Evolutionary conservation across 2,797 vertebrate species (phyloP), one percentile per base, ranked within the genome.

Genomic region (Danio jaintianensis): DNA sequence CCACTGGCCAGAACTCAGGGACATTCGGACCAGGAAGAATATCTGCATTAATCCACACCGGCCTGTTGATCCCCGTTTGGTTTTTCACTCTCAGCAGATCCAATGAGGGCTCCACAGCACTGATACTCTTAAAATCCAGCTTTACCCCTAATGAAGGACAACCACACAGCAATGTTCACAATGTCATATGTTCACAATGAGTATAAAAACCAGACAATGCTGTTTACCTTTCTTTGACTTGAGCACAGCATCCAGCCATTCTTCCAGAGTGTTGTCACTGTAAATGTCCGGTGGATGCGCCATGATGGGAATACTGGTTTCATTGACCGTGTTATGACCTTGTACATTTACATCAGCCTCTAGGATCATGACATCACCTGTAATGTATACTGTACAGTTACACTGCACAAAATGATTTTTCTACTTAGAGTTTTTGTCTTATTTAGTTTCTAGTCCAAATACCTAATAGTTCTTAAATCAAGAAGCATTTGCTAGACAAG

Each of bases 211-310:
- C 40, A 64, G 22, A 4, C n/a, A 13, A 50, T 18, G 36, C 73
- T 73, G 29, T 13, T 84, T 7, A 96, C 96, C 94, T 93, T 94
- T 96, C 81, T 76, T 86, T 4, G 94, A 94, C 10, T 81, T 58
- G 40, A 96, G 85, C 16, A 96, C 95, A 0, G 89, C 71, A 13
- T 95, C 91, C 85, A 96, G 83, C 95, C 95, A 97, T 13, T 96
- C 88, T 78, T 95, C 83, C 64, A 97, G 87, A 7, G 93, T 95
- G 87, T 96, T 96, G 86, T 97, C 94, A 20, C 95, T 96, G 56
- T 92, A 90, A 67, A 95, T 78, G 42, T 68, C 79, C 0, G 95
- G 95, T 0, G 95, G 95, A 56, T 96, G 96, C 1, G 95, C 95
- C 96, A 96, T 96, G 84, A 97, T 94, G 0, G 95, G 95, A 38